Conservation (phyloP, 2,888 invertebrate species). For the Cryptocheilus praepositus region DNA sequence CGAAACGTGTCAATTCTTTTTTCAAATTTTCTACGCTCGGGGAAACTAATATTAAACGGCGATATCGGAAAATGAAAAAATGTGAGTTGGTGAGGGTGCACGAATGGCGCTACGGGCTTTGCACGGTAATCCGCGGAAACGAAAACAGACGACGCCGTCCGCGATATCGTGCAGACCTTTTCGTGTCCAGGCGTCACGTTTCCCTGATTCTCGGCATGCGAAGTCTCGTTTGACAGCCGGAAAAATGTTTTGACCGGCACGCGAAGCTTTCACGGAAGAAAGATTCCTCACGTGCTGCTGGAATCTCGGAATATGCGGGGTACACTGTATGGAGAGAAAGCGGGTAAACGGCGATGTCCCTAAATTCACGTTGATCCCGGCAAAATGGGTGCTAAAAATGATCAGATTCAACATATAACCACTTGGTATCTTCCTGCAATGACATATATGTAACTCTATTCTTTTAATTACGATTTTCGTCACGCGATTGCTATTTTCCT, state of each 20-base stretch:
- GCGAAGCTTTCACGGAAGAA: constrained; percentile 42
- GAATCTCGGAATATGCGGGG: background rate
- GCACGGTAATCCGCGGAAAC: background rate
- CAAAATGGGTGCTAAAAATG: too few species aligned
- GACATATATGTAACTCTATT: too few species aligned
- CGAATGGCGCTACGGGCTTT: background rate
- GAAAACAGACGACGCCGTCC: background rate
- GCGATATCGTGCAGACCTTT: background rate
- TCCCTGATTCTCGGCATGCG: background rate
- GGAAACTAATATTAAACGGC: too few species aligned
- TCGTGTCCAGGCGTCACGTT: background rate
- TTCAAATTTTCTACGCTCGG: too few species aligned
- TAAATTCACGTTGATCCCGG: too few species aligned
- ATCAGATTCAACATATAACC: too few species aligned
- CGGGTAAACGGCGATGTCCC: background rate
- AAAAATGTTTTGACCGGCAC: constrained; percentile 33
- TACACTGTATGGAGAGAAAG: constrained; percentile 2
- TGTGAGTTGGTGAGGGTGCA: too few species aligned
- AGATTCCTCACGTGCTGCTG: constrained; percentile 7
- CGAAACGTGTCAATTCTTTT: too few species aligned
- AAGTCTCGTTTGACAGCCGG: constrained; percentile 5
- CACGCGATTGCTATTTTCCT: too few species aligned
- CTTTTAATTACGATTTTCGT: too few species aligned
- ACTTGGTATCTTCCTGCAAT: too few species aligned
- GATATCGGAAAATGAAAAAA: too few species aligned